These are phyloP conservation scores for Solea solea DNA, from an alignment of 2,113 vertebrate genomes.

Conservation along the genomic window DNA sequence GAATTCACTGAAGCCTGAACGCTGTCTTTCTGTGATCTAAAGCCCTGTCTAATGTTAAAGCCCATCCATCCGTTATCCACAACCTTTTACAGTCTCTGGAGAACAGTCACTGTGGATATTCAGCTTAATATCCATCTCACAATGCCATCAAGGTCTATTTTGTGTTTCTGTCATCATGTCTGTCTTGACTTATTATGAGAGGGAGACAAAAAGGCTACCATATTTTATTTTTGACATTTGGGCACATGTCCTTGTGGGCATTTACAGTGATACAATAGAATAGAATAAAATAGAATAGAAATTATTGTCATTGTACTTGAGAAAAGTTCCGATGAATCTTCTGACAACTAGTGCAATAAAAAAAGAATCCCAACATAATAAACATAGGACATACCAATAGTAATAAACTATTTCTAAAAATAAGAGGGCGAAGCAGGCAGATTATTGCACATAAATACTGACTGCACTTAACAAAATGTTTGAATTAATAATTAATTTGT, in stretches of 20 bases:
- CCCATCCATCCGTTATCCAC: conserved; percentile 61
- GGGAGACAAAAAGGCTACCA: conserved; percentile 4
- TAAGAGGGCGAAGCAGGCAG: too few relatives aligned
- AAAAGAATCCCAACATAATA: too few relatives aligned
- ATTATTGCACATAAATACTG: too few relatives aligned
- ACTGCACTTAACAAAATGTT: too few relatives aligned
- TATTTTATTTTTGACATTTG: background rate
- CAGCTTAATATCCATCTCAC: conserved; percentile 54
- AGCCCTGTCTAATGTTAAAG: conserved; percentile 69
- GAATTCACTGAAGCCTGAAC: conserved; percentile 55
- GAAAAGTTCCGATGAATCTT: too few relatives aligned
- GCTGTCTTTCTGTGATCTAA: conserved; percentile 67
- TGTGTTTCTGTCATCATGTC: conserved; percentile 30
- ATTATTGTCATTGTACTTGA: too few relatives aligned
- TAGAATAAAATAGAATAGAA: too few relatives aligned
- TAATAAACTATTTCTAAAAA: too few relatives aligned
- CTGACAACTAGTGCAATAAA: too few relatives aligned
- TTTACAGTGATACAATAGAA: background rate
- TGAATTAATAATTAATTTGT: too few relatives aligned
- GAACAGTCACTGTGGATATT: conserved; percentile 58
- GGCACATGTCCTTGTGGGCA: conserved; percentile 10
- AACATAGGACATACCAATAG: too few relatives aligned
- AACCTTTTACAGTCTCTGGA: conserved; percentile 52
- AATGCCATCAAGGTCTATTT: conserved; percentile 41
- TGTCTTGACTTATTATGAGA: conserved; percentile 41